phyloP scores from a whole-genome alignment of 2,797 vertebrate genomes.

The Luscinia luscinia region DNA sequence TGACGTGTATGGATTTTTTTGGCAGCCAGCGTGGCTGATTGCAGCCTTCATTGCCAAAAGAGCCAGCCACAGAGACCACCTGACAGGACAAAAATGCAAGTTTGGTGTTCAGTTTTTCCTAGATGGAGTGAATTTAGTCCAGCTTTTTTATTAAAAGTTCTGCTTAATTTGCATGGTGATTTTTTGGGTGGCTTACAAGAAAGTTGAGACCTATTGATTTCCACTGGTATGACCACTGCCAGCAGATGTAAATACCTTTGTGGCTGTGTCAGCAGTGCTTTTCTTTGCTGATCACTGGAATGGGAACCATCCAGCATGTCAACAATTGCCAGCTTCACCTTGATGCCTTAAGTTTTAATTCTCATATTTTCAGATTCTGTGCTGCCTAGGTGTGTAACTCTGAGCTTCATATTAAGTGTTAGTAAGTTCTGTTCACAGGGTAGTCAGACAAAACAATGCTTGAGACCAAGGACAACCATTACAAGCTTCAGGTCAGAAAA shows the following conservation, averaged over 20 bases:
- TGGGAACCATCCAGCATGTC: background rate
- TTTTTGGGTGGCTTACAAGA: background rate
- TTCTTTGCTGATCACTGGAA: background rate
- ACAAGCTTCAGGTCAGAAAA: too few relatives aligned
- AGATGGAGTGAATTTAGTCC: background rate
- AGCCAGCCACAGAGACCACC: background rate
- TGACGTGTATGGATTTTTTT: background rate
- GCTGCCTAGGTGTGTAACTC: too few relatives aligned
- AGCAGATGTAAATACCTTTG: background rate
- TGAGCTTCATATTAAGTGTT: too few relatives aligned
- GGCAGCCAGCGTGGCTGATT: background rate
- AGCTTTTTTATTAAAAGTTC: background rate
- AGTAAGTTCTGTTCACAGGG: too few relatives aligned
- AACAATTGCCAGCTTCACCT: background rate
- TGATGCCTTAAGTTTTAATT: too few relatives aligned
- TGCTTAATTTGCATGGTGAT: background rate
- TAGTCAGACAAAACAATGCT: too few relatives aligned
- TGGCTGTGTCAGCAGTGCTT: background rate
- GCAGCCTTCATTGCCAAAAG: background rate
- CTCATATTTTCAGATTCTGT: too few relatives aligned
- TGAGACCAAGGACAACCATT: too few relatives aligned
- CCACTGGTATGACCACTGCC: background rate
- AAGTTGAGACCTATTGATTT: background rate
- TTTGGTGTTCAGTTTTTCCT: background rate
- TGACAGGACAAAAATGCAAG: background rate